Evolutionary conservation across 2,888 invertebrate genomes (phyloP), one percentile per base, ranked within the genome.

Genomic region (Leptopilina myrica): DNA sequence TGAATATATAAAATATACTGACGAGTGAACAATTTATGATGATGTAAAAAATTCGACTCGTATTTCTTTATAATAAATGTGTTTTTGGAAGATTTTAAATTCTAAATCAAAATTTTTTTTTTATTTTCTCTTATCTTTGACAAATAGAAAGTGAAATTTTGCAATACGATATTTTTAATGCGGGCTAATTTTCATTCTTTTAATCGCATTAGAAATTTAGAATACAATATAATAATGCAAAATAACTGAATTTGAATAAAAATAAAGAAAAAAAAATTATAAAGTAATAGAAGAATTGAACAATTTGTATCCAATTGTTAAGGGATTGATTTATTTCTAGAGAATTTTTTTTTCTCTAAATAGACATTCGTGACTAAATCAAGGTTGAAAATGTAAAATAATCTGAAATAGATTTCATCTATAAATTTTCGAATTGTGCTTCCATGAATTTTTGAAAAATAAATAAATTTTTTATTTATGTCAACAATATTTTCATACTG

Each of bases 351-450:
- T 73, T 20, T 20, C 20, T 56, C 33, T 56, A 64, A 64, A 40
- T 64, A 40, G 33, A 73, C 26, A 56, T 26, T 53, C 69, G 53
- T 73, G 69, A 56, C 56, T 49, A 49, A 73, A 73, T 73, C 53
- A 73, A 69, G 69, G 69, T 69, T 69, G 20, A 20, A 20, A 20
- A 20, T 20, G 20, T 20, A 20, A 73, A 33, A 33, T 56, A 33
- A 33, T 20, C 12, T 14, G 53, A 49, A 69, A 26, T 49, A 69
- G 49, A 8, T 56, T 73, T 53, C 69, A n/a, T 73, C 33, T 26
- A 67, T 67, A 20, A 20, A 20, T 20, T 20, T 20, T 20, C 20
- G 20, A 20, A 20, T 20, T 20, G 0, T 20, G 20, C 20, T 20
- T 20, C 1, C 20, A 20, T 20, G 20, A 20, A 20, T 20, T 20